Evolutionary conservation across 2,113 vertebrate species (phyloP).

Genomic region (Spheniscus mendiculus): DNA sequence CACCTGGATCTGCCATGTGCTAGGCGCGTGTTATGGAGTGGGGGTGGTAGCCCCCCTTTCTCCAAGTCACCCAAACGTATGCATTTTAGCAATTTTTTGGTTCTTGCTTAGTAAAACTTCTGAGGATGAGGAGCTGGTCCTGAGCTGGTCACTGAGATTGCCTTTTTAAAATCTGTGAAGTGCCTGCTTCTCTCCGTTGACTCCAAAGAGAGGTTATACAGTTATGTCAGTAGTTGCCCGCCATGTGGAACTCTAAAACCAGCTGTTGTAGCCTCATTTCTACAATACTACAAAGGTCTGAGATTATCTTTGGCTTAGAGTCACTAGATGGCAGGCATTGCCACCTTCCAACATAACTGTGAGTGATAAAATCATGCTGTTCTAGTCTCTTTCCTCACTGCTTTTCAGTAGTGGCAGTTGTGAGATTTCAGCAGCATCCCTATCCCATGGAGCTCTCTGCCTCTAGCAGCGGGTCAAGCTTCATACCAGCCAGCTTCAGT

Average conservation of each 20-base stretch:
- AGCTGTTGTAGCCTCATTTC: background rate
- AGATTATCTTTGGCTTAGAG: background rate
- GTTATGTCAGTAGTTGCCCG: background rate
- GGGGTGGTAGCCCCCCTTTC: background rate
- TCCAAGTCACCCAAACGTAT: background rate
- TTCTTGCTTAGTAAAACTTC: background rate
- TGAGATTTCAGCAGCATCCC: background rate
- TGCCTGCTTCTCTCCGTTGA: background rate
- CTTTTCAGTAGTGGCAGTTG: background rate
- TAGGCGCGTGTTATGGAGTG: background rate
- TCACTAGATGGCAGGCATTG: constrained; percentile 51
- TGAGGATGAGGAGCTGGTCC: background rate
- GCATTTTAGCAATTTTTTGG: background rate
- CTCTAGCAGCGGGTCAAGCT: background rate
- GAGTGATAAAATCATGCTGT: background rate
- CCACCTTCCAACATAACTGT: background rate
- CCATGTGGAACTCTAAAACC: background rate
- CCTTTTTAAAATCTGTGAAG: background rate
- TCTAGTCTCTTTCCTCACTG: background rate
- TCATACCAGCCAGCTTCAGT: background rate
- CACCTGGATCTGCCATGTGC: background rate
- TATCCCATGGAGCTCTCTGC: background rate
- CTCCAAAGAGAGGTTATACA: background rate
- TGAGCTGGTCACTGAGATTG: background rate
- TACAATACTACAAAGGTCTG: background rate